Evolutionary conservation across 2,113 vertebrate genomes (phyloP).

Genomic region (Aphyosemion australe): DNA sequence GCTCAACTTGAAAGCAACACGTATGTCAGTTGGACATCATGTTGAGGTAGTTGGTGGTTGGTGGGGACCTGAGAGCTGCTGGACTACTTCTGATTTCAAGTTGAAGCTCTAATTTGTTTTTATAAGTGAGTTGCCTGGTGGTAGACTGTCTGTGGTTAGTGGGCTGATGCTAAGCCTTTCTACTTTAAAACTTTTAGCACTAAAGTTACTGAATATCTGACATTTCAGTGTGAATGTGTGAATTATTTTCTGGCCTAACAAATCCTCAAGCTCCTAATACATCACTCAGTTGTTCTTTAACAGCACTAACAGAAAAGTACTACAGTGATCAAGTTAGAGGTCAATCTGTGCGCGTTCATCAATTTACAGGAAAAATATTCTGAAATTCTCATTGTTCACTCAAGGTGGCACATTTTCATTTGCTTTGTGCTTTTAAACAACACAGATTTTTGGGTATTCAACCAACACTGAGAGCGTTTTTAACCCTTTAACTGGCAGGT

Average conservation of each 20-base stretch:
- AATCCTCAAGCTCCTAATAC: conserved; percentile 14
- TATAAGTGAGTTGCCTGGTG: conserved; percentile 58
- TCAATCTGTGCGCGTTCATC: neutral
- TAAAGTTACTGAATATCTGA: conserved; percentile 36
- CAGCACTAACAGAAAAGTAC: too few species aligned
- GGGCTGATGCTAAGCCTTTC: conserved; percentile 27
- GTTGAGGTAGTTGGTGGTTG: neutral
- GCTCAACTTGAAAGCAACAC: conserved; percentile 47
- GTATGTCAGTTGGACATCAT: conserved; percentile 2
- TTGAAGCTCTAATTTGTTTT: conserved; percentile 55
- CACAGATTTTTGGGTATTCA: too few species aligned
- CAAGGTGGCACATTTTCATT: too few species aligned
- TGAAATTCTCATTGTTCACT: too few species aligned
- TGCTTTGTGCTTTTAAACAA: too few species aligned
- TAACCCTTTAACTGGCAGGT: too few species aligned
- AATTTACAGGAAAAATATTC: too few species aligned
- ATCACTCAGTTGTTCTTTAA: neutral
- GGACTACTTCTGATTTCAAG: conserved; percentile 52
- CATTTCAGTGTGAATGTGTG: conserved; percentile 27
- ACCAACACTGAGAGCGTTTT: too few species aligned
- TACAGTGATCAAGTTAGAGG: neutral
- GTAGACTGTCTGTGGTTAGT: conserved; percentile 57
- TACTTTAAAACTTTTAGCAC: conserved; percentile 21
- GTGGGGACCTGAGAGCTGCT: conserved; percentile 8
- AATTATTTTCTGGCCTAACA: conserved; percentile 58